phyloP scores from a whole-genome alignment of 2,797 vertebrate genomes.

The Euphonia xanthogaster region DNA sequence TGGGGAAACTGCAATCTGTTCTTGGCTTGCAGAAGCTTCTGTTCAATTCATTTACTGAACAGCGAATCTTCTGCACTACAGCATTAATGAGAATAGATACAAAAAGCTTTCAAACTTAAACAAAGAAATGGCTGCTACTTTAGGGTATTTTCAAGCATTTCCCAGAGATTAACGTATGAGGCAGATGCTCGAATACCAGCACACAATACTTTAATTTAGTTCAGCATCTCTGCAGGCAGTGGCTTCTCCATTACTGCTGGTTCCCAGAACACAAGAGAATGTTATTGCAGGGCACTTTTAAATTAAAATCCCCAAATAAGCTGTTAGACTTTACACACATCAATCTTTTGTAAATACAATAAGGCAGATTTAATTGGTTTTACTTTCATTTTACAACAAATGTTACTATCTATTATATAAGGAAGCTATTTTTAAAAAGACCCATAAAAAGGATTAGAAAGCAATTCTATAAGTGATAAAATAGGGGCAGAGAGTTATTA shows the following conservation, averaged over 20 bases:
- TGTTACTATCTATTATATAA: constrained; percentile 30
- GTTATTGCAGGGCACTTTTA: constrained; percentile 40
- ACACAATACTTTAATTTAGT: constrained; percentile 60
- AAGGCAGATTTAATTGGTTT: constrained; percentile 46
- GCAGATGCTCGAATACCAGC: constrained; percentile 39
- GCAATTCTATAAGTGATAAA: constrained; percentile 1
- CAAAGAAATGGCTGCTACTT: constrained; percentile 56
- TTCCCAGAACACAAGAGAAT: constrained; percentile 31
- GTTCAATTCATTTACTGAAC: constrained; percentile 49
- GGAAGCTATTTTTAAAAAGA: not conserved
- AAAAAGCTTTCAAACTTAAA: constrained; percentile 59
- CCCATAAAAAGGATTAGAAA: constrained; percentile 25
- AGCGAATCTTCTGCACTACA: not conserved
- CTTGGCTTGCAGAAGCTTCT: constrained; percentile 35
- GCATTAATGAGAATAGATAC: constrained; percentile 50
- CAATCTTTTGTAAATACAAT: constrained; percentile 50
- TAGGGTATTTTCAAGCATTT: constrained; percentile 50
- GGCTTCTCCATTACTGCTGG: constrained; percentile 19
- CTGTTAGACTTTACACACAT: constrained; percentile 48
- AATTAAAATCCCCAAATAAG: constrained; percentile 59
- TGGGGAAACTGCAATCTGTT: constrained; percentile 39
- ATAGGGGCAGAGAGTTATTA: not conserved
- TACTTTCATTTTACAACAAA: constrained; percentile 49
- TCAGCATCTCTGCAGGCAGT: constrained; percentile 63
- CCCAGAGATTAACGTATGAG: constrained; percentile 28